Base-by-base conservation (phyloP, 2,113 vertebrate species). In the Calyptomena viridis region DNA sequence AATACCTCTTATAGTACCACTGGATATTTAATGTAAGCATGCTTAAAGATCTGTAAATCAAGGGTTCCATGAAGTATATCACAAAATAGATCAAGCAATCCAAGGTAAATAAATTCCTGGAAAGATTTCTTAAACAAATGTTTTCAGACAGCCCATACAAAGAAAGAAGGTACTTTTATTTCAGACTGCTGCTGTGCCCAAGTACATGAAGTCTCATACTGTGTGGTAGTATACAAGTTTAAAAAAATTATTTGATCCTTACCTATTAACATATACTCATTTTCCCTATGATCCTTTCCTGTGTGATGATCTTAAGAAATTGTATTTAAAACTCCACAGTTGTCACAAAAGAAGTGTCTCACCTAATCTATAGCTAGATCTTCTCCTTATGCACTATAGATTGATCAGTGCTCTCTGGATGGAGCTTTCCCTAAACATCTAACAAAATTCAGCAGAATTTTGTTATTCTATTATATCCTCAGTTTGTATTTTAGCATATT, bases 221-320 rank as follows among this genome's bases (percentile, higher is more conserved):
- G 27, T 7, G 1, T 55, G 47, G 33, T 23, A 85, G 62, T 42
- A 33, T 52, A 59, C 21, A 88, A 82, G 30, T 88, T 92, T 30
- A 42, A 75, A 93, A 87, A 74, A 71, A n/a, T 27, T 53, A 16
- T 91, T 93, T 94, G 56, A 79, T 96, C 82, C 23, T 85, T 78
- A 49, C 8, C 20, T 81, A 27, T 40, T 77, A 89, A 80, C 0
- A 0, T 58, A 37, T 55, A 27, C 8, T 80, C 13, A 12, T 59
- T 90, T 94, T 78, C 23, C 11, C n/a, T 93, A 76, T 91, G 63
- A 87, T 91, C 18, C 19, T 94, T 73, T 73, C 39, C 14, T 33
- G 35, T 68, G 47, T 75, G 56, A 72, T 58, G 20, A 72, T 85
- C 82, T 87, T 78, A 75, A 85, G 69, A 93, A 79, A 92, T 30